Evolutionary conservation across 2,888 invertebrate species (phyloP).

Genomic region (Brassicogethes aeneus): DNA sequence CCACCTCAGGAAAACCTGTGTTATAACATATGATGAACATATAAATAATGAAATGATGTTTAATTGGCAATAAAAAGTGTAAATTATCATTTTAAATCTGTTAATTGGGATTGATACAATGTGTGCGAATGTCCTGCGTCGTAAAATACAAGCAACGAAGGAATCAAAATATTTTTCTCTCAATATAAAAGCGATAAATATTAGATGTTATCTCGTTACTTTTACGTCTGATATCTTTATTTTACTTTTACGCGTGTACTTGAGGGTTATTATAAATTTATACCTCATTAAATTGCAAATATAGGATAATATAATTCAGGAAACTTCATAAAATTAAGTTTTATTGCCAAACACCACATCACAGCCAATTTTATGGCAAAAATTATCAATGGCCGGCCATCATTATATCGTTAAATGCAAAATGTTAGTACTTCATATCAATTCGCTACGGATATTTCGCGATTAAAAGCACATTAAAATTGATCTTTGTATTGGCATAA

Average conservation of each 20-base stretch:
- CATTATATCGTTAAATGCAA: too few relatives aligned
- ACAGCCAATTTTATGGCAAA: slow-evolving; percentile 7
- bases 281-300: slow-evolving; percentile 13
- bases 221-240: slow-evolving; percentile 12
- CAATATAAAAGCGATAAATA: slow-evolving; percentile 6
- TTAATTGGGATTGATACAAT: neutral
- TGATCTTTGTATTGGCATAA: too few relatives aligned
- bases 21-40: too few relatives aligned
- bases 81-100: neutral
- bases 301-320: slow-evolving; percentile 14
- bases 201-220: slow-evolving; percentile 10
- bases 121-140: neutral
- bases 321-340: slow-evolving; percentile 19
- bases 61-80: neutral
- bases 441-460: too few relatives aligned
- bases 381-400: slow-evolving; percentile 3
- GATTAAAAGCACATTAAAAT: too few relatives aligned
- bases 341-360: slow-evolving; percentile 11
- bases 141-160: neutral
- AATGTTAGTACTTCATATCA: too few relatives aligned
- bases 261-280: slow-evolving; percentile 14
- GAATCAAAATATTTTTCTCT: neutral
- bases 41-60: too few relatives aligned
- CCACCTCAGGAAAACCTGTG: too few relatives aligned
- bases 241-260: slow-evolving; percentile 7